Base-by-base conservation (phyloP, 2,797 vertebrate genomes). In the Brachyalestes nurse region DNA sequence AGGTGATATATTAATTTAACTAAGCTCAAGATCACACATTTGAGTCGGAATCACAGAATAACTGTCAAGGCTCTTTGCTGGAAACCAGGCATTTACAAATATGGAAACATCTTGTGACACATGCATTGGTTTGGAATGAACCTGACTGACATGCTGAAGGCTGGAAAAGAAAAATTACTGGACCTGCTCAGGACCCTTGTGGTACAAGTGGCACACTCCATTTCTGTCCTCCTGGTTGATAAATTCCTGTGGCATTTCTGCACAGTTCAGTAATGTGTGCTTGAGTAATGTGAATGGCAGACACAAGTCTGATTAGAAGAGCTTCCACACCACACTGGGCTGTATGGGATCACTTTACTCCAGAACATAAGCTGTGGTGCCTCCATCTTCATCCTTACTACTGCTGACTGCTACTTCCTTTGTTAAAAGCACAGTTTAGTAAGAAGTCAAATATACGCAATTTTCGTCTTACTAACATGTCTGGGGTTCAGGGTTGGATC, bases 1-100 rank as follows among this genome's bases (percentile, higher is more conserved):
- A 21, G 25, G 12, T 49, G 7, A 28, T 23, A 69, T 23, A 47
- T 47, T 45, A 3, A 69, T 69, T n/a, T 69, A 28, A 53, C 2
- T 17, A 3, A 6, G 23, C 2, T 64, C 28, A 51, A 14, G 21
- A 9, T 70, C 10, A 45, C 12, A 16, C 23, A 45, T 51, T 51
- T 70, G 49, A 70, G 23, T 0, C 47, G 2, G 89, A 90, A 91
- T 89, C 76, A 84, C 85, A 76, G 86, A 89, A 89, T 88, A 91
- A 91, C 89, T 89, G 87, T 87, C 86, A 84, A 90, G 87, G 87
- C 67, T 90, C 89, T 85, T 86, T 88, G 82, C 81, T 84, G 72
- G 84, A 91, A 90, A 89, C 75, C 61, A 17, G 82, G 83, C 82
- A 87, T 87, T 88, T 87, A 88, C 83, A 83, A 86, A 73, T 80